phyloP scores from a whole-genome alignment of 2,888 invertebrate species.

The Caenorhabditis zanzibari region DNA sequence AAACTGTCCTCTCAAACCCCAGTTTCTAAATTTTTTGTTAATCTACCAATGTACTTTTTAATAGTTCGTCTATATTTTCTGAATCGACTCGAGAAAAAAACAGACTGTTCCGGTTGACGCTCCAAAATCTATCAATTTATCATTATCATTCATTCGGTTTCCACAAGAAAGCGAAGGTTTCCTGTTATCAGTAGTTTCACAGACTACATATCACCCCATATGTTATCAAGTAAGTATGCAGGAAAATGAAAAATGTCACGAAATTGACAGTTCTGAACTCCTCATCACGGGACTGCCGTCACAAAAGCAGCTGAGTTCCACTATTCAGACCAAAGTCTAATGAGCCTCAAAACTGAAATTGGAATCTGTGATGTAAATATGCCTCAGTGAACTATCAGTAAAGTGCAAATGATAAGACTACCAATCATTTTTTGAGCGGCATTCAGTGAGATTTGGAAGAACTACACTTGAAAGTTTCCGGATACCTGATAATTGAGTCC shows the following conservation, averaged over 20 bases:
- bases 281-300: conserved; percentile 13
- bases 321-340: conserved; percentile 13
- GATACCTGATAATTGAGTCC: conserved; percentile 81
- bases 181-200: conserved; percentile 18
- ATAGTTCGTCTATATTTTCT: not conserved
- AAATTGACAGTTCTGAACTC: conserved; percentile 41
- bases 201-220: conserved; percentile 46
- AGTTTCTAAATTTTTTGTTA: no score
- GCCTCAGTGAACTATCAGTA: conserved; percentile 31
- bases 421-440: no score
- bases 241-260: conserved; percentile 54
- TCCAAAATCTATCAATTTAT: conserved; percentile 37
- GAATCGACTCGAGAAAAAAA: not conserved
- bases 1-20: no score
- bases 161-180: conserved; percentile 25
- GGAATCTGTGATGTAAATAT: conserved; percentile 25
- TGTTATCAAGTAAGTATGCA: conserved; percentile 4
- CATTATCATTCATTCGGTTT: conserved; percentile 11
- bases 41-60: not conserved
- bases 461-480: not conserved
- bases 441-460: no score
- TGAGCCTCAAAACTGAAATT: not conserved
- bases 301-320: conserved; percentile 22
- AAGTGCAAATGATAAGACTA: not conserved
- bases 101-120: conserved; percentile 36